A percentile compares a stretch with the other conserved stretches of the same genome.
phyloP scores from a whole-genome alignment of 2,888 invertebrate genomes.

The Bruchidius siliquastri region DNA sequence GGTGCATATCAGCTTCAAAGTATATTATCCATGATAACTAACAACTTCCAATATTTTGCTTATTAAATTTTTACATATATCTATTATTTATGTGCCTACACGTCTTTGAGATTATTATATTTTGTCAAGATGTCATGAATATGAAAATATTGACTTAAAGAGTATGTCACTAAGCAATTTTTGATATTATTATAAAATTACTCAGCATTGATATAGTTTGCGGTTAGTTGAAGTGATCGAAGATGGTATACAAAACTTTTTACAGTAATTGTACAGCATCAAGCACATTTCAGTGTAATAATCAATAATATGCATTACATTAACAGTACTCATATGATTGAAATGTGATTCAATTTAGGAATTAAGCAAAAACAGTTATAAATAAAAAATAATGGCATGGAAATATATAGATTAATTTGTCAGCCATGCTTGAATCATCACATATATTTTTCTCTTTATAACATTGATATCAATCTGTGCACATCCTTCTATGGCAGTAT shows the following conservation, averaged over 20 bases:
- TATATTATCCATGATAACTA: too few species aligned
- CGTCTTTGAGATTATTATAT: too few species aligned
- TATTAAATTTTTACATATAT: too few species aligned
- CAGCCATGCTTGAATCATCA: neutral
- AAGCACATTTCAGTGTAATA: conserved; percentile 6
- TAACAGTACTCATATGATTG: conserved; percentile 36
- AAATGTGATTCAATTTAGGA: conserved; percentile 46
- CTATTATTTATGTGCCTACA: too few species aligned
- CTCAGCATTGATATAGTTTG: too few species aligned
- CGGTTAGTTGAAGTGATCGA: neutral
- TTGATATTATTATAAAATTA: too few species aligned
- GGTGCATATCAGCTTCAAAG: too few species aligned
- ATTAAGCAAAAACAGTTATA: conserved; percentile 16
- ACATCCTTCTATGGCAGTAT: neutral
- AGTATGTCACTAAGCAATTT: too few species aligned
- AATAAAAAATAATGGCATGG: neutral
- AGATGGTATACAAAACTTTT: neutral
- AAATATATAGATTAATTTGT: neutral
- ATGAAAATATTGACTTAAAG: too few species aligned
- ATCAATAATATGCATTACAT: conserved; percentile 32
- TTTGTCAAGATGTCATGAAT: too few species aligned
- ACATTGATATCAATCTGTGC: neutral
- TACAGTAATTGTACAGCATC: conserved; percentile 9
- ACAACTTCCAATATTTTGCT: too few species aligned
- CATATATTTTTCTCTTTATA: neutral